These are phyloP conservation scores for Ecliptopera silaceata DNA, from an alignment of 2,888 invertebrate genomes.

Conservation along the genomic window DNA sequence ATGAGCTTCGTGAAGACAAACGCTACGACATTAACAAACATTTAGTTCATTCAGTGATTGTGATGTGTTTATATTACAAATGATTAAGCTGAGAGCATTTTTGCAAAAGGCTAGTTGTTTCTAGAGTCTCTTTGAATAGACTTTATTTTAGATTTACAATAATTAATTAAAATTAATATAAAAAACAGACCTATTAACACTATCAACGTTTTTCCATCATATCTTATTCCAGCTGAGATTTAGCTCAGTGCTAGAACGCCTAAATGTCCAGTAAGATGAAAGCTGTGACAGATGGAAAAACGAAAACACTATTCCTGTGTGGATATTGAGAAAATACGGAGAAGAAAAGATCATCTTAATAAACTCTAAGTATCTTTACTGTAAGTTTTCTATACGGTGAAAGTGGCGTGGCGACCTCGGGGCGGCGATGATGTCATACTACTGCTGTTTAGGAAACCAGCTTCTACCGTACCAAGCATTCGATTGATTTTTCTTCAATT, in stretches of 20 bases:
- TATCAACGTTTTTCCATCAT: background rate
- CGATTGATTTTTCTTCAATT: conserved; percentile 21
- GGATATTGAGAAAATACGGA: too few species aligned
- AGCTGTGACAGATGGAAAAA: too few species aligned
- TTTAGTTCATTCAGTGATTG: background rate
- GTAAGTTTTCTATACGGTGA: conserved; percentile 10
- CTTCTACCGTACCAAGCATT: conserved; percentile 35
- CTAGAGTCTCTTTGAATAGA: too few species aligned
- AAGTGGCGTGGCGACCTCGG: conserved; percentile 41
- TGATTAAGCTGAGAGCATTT: background rate
- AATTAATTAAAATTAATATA: too few species aligned
- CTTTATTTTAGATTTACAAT: too few species aligned
- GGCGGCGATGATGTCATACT: conserved; percentile 57
- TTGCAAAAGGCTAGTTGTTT: background rate
- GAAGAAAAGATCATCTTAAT: too few species aligned
- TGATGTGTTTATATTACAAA: background rate
- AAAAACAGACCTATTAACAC: too few species aligned
- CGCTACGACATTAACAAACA: background rate
- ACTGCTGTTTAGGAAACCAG: conserved; percentile 40
- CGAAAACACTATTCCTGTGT: too few species aligned
- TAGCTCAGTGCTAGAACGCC: background rate
- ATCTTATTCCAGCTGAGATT: too few species aligned
- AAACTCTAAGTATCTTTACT: conserved; percentile 7
- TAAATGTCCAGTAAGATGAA: too few species aligned
- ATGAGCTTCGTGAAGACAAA: background rate